A percentile compares a stretch with the other conserved stretches of the same genome.
phyloP scores from a whole-genome alignment of 2,888 invertebrate species.

The Lomographa bimaculata region DNA sequence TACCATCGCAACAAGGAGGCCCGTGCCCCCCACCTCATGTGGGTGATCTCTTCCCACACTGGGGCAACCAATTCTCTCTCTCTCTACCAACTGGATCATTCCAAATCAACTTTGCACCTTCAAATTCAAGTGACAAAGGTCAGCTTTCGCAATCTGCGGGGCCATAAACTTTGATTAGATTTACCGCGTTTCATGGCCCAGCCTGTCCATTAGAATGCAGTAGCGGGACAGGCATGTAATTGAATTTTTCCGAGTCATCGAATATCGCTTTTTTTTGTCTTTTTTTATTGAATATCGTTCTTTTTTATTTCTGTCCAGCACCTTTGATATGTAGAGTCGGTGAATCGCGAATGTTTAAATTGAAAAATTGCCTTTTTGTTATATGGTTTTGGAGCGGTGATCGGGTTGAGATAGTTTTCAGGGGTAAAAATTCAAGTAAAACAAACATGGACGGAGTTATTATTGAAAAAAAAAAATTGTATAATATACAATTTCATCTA shows the following conservation, averaged over 20 bases:
- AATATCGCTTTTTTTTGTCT: slow-evolving; percentile 35
- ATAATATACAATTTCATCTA: no score
- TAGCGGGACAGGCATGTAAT: slow-evolving; percentile 55
- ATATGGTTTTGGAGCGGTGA: no score
- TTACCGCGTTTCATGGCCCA: slow-evolving; percentile 41
- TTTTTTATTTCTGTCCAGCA: slow-evolving; percentile 30
- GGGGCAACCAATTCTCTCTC: no score
- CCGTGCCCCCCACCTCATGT: no score
- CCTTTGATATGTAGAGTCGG: slow-evolving; percentile 26
- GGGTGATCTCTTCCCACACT: no score
- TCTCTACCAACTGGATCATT: slow-evolving; percentile 9
- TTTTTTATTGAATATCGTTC: slow-evolving; percentile 26
- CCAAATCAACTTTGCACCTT: slow-evolving; percentile 1
- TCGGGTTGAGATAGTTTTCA: no score
- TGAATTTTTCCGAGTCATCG: slow-evolving; percentile 66
- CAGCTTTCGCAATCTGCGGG: slow-evolving; percentile 19
- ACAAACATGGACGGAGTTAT: no score
- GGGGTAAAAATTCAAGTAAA: no score
- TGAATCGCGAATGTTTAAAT: slow-evolving; percentile 40
- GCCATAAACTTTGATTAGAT: slow-evolving; percentile 56
- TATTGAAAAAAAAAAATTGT: no score
- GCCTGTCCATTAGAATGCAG: slow-evolving; percentile 58
- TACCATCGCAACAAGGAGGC: no score
- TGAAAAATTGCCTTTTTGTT: slow-evolving; percentile 21
- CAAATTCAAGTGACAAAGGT: slow-evolving; percentile 25